Base-by-base conservation (phyloP, 2,113 vertebrate genomes). In the Ardeotis arabs region DNA sequence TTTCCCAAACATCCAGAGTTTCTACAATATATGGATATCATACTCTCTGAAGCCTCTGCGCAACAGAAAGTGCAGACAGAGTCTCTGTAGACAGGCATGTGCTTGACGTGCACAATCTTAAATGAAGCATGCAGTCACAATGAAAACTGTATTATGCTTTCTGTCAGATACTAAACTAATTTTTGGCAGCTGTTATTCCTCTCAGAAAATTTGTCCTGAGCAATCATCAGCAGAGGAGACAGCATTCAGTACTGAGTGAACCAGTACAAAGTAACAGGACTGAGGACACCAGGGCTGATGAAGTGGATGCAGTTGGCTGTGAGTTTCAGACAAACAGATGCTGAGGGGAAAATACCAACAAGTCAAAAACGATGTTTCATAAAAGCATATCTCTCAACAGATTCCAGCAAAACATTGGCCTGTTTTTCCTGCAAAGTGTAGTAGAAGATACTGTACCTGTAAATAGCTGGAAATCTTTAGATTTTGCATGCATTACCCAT, bases 201-300 rank as follows among this genome's bases (percentile, higher is more conserved):
- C 72, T 84, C 63, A 89, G 74, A 93, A 87, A 85, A 93, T 73
- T 95, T 94, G 77, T 84, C 62, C 77, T 73, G 33, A 87, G 53
- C 39, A 82, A 49, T 39, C 64, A 75, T 21, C 73, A 78, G 70
- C 29, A 60, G 69, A 87, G 17, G 23, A 92, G 56, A 45, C 21
- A 58, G 35, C 20, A 31, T 9, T 14, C 28, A 25, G 60, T 52
- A 13, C 35, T 19, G 52, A 81, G 29, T n/a, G 52, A 94, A 41
- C 29, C 39, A 39, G 47, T 23, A 50, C 24, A 49, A 37, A 87
- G 33, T 22, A 69, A 67, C 35, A 64, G 66, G 59, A 73, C 41
- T 45, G 60, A 81, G 31, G 70, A 87, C 70, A 77, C 55, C 16
- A 60, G 44, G 47, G 55, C 58, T 31, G 0, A 86, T 66, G 52